Percentiles rank a stretch among this genome's conserved stretches.
These are phyloP conservation scores for Euura saliciscinereae DNA, from an alignment of 1,140 invertebrate genomes.

Conservation along the genomic window DNA sequence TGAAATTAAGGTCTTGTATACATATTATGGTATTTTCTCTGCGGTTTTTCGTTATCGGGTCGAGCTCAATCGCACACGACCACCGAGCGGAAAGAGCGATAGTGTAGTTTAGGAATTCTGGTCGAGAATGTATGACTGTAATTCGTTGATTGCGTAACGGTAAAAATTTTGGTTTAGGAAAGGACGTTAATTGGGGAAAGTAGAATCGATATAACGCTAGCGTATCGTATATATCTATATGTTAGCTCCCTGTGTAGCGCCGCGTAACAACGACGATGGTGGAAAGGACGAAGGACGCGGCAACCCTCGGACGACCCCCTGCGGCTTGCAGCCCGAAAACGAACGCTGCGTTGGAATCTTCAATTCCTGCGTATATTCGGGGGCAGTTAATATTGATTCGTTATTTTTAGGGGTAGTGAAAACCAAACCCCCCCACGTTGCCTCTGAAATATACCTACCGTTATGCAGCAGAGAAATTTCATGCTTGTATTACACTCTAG, in stretches of 20 bases:
- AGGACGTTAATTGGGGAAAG: not conserved
- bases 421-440: slow-evolving; percentile 21
- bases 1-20: too few species aligned
- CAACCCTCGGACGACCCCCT: slow-evolving; percentile 5
- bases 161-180: not conserved
- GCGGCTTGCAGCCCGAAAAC: not conserved
- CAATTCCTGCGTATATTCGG: slow-evolving; percentile 23
- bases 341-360: not conserved
- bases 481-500: too few species aligned
- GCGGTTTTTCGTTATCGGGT: too few species aligned
- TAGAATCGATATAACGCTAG: slow-evolving; percentile 8
- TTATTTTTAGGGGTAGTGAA: slow-evolving; percentile 49
- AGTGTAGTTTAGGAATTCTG: too few species aligned
- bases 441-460: not conserved
- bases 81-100: too few species aligned
- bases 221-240: not conserved
- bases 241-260: too few species aligned
- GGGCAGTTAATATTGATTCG: slow-evolving; percentile 46
- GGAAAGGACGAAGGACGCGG: not conserved
- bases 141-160: too few species aligned
- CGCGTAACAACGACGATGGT: not conserved
- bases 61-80: too few species aligned
- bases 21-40: too few species aligned
- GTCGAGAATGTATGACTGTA: too few species aligned
- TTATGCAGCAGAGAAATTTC: too few species aligned